Evolutionary conservation across 1,140 invertebrate genomes (phyloP), one percentile per base, ranked within the genome.

Genomic region (Drosophila kurseongensis): DNA sequence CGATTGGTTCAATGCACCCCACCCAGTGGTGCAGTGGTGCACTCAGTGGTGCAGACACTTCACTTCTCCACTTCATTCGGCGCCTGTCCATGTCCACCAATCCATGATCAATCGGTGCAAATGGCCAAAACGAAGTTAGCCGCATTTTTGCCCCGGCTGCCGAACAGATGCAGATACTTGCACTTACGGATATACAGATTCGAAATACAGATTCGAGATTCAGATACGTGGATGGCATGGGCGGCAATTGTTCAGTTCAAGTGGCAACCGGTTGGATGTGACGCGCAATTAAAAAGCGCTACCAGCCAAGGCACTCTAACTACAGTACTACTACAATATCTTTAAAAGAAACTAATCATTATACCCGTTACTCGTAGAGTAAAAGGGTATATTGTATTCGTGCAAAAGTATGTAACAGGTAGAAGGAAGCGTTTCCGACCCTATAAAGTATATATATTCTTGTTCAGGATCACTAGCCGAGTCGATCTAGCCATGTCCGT

Each of bases 221-320:
- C 73, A 81, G 59, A 68, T 78, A 75, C 48, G 60, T 44, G 68
- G 38, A 77, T 74, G 54, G 54, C 35, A 60, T 69, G 74, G 75
- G 75, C 69, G 81, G 78, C 83, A 88, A 79, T 86, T 85, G 82
- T 85, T 85, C 58, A 67, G 78, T 85, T 85, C 58, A 60, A 66
- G 69, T 62, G 41, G 44, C 71, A 83, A 83, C 80, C 79, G 80
- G 80, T 83, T 83, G 47, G 47, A 55, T 66, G 52, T 44, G 72
- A 68, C 56, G 51, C 76, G 82, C 80, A 85, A 85, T 85, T 85
- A 85, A 85, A 85, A 86, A 85, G 66, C 45, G 65, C 74, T 47
- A 67, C 74, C 78, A 77, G 65, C 41, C 58, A 78, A 48, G 44
- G 69, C 63, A 60, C 56, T 68, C 60, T 29, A 68, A 65, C 38